Base-by-base conservation (phyloP, 2,888 invertebrate species). In the Tromatobia lineatoria region DNA sequence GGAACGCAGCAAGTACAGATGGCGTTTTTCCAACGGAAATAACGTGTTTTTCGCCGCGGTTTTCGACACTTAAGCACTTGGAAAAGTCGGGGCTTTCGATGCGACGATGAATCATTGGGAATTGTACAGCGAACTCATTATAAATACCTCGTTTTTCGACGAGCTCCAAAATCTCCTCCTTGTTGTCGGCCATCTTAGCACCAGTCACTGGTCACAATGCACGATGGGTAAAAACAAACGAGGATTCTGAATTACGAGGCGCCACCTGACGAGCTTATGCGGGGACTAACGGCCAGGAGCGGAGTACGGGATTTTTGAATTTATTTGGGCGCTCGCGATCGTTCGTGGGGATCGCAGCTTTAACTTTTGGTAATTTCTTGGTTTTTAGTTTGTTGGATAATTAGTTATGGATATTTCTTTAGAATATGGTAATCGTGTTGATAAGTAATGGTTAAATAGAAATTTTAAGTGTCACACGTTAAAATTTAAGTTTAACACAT, bases 151-250 rank as follows among this genome's bases (percentile, higher is more conserved):
- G 92, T 90, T 93, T 93, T 88, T 92, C 93, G 90, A 90, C 92
- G 91, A 92, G 91, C 91, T 92, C 92, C 91, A 90, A 92, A 92
- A 93, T 92, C 91, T 93, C 93, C 93, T 93, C 93, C 93, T 93
- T 93, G 91, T 91, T 92, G 93, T 94, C 94, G 89, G 94, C 94
- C 94, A 94, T 94, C 93, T 94, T 94, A 93, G 93, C 93, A 93
- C 93, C 92, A 93, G 92, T 92, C 93, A 93, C 93, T 92, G 90
- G 86, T 90, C 91, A 92, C 92, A 92, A 92, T 93, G 92, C 93
- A 93, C 92, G 90, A 91, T 91, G 93, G 92, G 92, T 92, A 93
- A 93, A 93, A 92, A 93, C 93, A 92, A 92, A 91, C 91, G 90
- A 90, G 74, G 78, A 80, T 70, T 47, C n/a, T 47, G 59, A 78